Percentiles rank a stretch among this genome's conserved stretches.
These are phyloP conservation scores for Arothron firmamentum DNA, from an alignment of 2,113 vertebrate species.

Conservation along the genomic window DNA sequence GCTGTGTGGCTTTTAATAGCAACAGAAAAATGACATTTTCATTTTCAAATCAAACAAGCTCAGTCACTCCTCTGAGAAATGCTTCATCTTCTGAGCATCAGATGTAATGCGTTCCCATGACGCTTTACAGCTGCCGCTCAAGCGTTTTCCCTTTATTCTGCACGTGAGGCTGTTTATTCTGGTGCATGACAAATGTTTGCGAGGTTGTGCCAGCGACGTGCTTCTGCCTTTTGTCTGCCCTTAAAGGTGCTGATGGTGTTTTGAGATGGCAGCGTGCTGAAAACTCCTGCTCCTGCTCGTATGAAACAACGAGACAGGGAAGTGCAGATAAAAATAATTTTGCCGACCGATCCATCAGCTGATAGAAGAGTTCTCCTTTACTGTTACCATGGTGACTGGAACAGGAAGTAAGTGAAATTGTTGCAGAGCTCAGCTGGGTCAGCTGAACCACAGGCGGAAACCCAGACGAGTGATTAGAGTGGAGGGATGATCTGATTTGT, in stretches of 20 bases:
- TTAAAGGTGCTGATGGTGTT: slow-evolving; percentile 10
- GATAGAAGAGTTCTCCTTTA: slow-evolving; percentile 53
- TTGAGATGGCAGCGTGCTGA: slow-evolving; percentile 17
- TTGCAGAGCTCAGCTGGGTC: slow-evolving; percentile 63
- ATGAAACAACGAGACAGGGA: slow-evolving; percentile 49
- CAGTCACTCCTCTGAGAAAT: neutral
- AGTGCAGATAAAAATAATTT: slow-evolving; percentile 69
- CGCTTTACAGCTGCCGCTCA: neutral
- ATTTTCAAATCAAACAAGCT: neutral
- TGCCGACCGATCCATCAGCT: slow-evolving; percentile 47
- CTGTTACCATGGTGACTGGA: slow-evolving; percentile 56
- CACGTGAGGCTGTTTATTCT: neutral
- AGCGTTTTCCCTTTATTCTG: neutral
- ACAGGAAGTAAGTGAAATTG: slow-evolving; percentile 68
- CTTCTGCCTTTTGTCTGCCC: slow-evolving; percentile 2
- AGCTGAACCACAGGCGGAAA: slow-evolving; percentile 15
- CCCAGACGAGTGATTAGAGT: slow-evolving; percentile 24
- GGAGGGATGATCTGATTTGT: neutral
- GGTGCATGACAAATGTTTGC: neutral
- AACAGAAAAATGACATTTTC: neutral
- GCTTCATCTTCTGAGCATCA: neutral
- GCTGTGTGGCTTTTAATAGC: neutral
- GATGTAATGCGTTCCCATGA: neutral
- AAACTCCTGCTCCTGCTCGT: slow-evolving; percentile 32
- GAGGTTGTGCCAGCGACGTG: neutral